Evolutionary conservation across 2,888 invertebrate genomes (phyloP).

Genomic region (Scaptomyza flava): DNA sequence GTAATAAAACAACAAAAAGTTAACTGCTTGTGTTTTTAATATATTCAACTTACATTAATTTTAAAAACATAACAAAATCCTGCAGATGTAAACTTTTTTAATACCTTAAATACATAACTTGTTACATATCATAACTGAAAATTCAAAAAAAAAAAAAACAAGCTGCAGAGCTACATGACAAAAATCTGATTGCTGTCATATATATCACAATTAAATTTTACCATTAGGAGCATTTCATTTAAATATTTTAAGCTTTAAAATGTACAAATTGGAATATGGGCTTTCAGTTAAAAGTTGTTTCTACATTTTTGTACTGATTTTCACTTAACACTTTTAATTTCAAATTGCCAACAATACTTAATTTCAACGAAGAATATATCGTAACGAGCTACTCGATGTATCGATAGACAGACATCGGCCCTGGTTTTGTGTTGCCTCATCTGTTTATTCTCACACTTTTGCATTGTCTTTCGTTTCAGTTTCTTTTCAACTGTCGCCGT

Average conservation of each 20-base stretch:
- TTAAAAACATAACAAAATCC: not conserved
- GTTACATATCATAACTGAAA: not conserved
- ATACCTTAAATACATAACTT: not conserved
- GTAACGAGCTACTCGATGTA: constrained; percentile 14
- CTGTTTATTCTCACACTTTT: constrained; percentile 9
- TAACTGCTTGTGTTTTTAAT: not conserved
- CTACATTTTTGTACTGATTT: too few relatives aligned
- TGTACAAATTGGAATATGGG: too few relatives aligned
- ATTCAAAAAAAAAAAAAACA: not conserved
- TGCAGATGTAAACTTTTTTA: too few relatives aligned
- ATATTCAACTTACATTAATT: not conserved
- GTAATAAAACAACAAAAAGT: constrained; percentile 17
- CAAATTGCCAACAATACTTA: not conserved
- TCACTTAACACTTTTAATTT: too few relatives aligned
- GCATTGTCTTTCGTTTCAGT: constrained; percentile 27
- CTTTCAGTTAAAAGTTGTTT: too few relatives aligned
- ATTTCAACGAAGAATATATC: not conserved
- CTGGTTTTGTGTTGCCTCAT: constrained; percentile 13
- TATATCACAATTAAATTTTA: not conserved
- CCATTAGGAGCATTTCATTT: too few relatives aligned
- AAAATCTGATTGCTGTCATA: constrained; percentile 4
- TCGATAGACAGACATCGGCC: constrained; percentile 7
- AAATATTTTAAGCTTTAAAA: too few relatives aligned
- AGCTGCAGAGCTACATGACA: not conserved
- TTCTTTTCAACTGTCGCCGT: constrained; percentile 10